Base-by-base conservation (phyloP, 2,113 vertebrate genomes). In the Perccottus glenii region DNA sequence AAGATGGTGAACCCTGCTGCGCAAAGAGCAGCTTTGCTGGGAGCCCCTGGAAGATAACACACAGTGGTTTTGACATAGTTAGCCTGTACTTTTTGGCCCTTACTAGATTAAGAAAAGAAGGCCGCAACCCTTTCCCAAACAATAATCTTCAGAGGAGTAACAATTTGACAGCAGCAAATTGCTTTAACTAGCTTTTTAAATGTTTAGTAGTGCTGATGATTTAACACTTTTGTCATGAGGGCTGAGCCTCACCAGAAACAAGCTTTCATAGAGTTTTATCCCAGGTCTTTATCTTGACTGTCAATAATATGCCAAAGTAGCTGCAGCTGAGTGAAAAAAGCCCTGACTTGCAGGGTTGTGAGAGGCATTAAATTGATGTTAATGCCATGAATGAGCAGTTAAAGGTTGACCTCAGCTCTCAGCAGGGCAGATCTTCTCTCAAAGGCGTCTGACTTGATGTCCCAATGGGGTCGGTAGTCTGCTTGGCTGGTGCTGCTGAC, bases 21-120 rank as follows among this genome's bases (percentile, higher is more conserved):
- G 64, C 83, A 46, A 94, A 78, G 14, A 95, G 75, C 38, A 84
- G 84, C 74, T 90, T 90, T 35, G 46, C 73, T 7, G 91, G 92
- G 75, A 95, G 88, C 8, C 93, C 95, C 94, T 93, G 74, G 38
- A 90, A 90, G 19, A 73, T 62, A 58, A 71, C 56, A 50, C n/a
- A 63, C 35, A 62, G 27, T 27, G 32, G 43, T 68, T 19, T 62
- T 14, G 10, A 14, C 27, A 49, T 36, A 72, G 66, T 50, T 49
- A 46, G 63, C 35, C 44, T 49, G 50, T 44, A 63, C 55, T 42
- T 45, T 45, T 15, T 64, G 56, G 53, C 33, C 44, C 65, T 66
- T 12, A 44, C 48, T 65, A 59, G 65, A 86, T 84, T 68, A 78
- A 82, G 73, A 80, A 70, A 59, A 52, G 43, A 47, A 80, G 73